Evolutionary conservation across 2,888 invertebrate species (phyloP), one percentile per base, ranked within the genome.

Genomic region (Nymphalis c-album): DNA sequence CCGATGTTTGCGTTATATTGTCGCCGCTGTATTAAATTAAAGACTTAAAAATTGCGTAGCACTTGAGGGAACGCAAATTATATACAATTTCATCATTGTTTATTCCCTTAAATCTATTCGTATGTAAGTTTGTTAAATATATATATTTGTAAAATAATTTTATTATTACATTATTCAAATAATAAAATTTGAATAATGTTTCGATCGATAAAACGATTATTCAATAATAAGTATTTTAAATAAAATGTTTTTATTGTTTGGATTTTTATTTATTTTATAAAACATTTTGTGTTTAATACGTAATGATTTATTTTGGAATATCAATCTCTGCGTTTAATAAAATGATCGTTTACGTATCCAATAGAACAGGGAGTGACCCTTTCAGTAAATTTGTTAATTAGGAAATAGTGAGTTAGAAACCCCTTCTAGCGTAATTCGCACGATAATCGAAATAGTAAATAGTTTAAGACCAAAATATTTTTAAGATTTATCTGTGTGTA

Each of bases 391-490:
- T 80, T 79, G 80, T 77, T 86, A 85, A 91, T 90, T 84, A 91
- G 92, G 92, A 92, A 92, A 92, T 92, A 91, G 92, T 91, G 87
- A 84, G 86, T 87, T 83, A 77, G 81, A 64, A 58, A 69, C 50
- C 86, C 89, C 87, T 85, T 87, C 84, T 78, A 82, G 76, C 73
- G 74, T 75, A 76, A 78, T 81, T 78, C 80, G 83, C 81, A 80
- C 75, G 79, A 80, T 82, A 81, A 82, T 75, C 74, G 69, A 76
- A 31, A 81, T 79, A 77, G 79, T 75, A 69, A 77, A 74, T 79
- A 48, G 63, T 64, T 64, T 67, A 58, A 40, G 13, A 20, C n/a
- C 22, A 55, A 57, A 55, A 22, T 55, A 55, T 60, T 26, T 47
- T n/a, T 8, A 40, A 40, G 40, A 40, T 40, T 40, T 13, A 13